Base-by-base conservation (phyloP, 2,888 invertebrate genomes). In the Phrixothrix hirtus region DNA sequence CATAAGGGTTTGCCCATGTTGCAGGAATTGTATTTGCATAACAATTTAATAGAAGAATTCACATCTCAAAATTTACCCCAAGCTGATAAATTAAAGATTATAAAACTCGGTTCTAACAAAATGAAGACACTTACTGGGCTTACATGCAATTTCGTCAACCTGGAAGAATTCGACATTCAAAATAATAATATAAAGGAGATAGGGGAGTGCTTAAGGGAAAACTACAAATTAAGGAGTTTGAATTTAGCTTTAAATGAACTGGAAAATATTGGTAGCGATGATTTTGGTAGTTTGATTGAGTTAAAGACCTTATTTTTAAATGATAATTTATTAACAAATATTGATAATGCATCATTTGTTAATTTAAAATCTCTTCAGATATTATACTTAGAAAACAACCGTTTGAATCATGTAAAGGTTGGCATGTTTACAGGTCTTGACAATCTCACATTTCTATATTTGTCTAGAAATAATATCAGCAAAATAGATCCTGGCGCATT, bases 231-330 rank as follows among this genome's bases (percentile, higher is more conserved):
- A n/a, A 32, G 11, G 11, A 12, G 3, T 13, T n/a, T 32, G 2
- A 32, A 32, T 14, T 32, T 32, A 6, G 12, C 5, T 6, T 32
- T 13, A 2, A 32, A 32, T 32, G 3, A 5, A 4, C 2, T 32
- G 4, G 10, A 2, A 2, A 13, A 11, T 3, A 32, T 32, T 13
- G 3, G n/a, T 14, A 4, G 4, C 2, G 11, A 2, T n/a, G 14
- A 6, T 13, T 32, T 32, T 32, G 12, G 7, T n/a, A n/a, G 6
- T n/a, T 32, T 32, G 11, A n/a, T 64, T 26, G 73, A 65, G 31
- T 61, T 78, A 26, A 71, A 72, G 48, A 66, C 72, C 6, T 58
- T 77, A 11, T 74, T 71, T 26, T 39, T 77, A 57, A 69, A 71
- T 44, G 58, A 63, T 41, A 77, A 77, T 57, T 62, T 61, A 30